Base-by-base conservation (phyloP, 92 coral and sea anemone genomes). In the Heteractis magnifica region DNA sequence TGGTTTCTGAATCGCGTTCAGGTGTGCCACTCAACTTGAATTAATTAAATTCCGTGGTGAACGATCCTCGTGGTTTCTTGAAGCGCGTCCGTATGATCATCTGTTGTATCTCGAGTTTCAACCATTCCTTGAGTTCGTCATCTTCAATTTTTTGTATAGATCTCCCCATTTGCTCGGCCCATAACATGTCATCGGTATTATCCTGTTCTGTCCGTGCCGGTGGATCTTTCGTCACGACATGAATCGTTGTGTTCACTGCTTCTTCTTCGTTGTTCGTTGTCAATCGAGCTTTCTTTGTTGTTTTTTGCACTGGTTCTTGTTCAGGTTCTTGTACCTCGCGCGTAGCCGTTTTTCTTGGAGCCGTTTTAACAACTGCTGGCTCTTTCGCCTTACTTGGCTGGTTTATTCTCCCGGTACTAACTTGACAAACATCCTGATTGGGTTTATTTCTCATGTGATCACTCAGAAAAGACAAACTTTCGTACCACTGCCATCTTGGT, bases 101-200 rank as follows among this genome's bases (percentile, higher is more conserved):
- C 49, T 68, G 73, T 68, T 68, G 73, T 8, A 68, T 68, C 26
- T 68, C 73, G 11, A 68, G 73, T 11, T 68, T 68, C 16, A 68
- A 68, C 73, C 73, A 68, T 68, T 68, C 73, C 10, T 68, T 68
- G 3, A 68, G 19, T 12, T 68, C 73, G 20, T 68, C 73, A 48
- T 68, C 49, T 68, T 68, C 73, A 68, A 68, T 26, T 26, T 68
- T 68, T 26, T 68, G 73, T 68, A 68, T 68, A 10, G 73, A 68
- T 11, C 73, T 68, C 26, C 73, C 73, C 73, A 68, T 68, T 26
- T 68, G 73, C 49, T 68, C 73, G 5, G 73, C 73, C 73, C 73
- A 68, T 26, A 68, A 68, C 73, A 68, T 68, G 26, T 68, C 73
- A 12, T 68, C 73, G 6, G 73, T 19, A 11, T 6, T 23, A 68